phyloP scores from a whole-genome alignment of 2,888 invertebrate genomes.

The Quadroppia sp. region DNA sequence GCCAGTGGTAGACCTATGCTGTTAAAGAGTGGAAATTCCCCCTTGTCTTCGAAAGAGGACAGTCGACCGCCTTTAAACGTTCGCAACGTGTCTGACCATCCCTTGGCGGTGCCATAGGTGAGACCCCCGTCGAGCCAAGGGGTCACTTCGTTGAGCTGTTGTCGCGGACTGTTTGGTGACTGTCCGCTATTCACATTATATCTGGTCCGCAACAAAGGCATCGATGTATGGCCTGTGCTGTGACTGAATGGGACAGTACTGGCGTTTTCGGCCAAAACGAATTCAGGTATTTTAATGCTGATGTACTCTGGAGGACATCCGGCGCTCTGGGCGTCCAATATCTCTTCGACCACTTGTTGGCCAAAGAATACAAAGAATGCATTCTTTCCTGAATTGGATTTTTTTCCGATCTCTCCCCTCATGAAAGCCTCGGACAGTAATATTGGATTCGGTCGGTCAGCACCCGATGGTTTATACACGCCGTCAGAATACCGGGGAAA shows the following conservation, averaged over 20 bases:
- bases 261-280: constrained; percentile 50
- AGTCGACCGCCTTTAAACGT: constrained; percentile 56
- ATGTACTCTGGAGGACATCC: constrained; percentile 62
- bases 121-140: constrained; percentile 62
- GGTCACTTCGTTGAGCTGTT: constrained; percentile 63
- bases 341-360: constrained; percentile 63
- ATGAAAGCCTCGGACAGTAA: constrained; percentile 57
- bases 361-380: constrained; percentile 62
- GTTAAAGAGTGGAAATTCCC: constrained; percentile 59
- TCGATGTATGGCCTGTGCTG: constrained; percentile 51
- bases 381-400: constrained; percentile 58
- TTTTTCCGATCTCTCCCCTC: constrained; percentile 52
- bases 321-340: constrained; percentile 61
- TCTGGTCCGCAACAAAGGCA: constrained; percentile 59
- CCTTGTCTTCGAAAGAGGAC: constrained; percentile 52
- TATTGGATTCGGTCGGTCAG: constrained; percentile 58
- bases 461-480: constrained; percentile 57
- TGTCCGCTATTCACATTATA: constrained; percentile 59
- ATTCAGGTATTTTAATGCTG: constrained; percentile 58
- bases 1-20: constrained; percentile 58
- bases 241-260: constrained; percentile 50
- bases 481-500: constrained; percentile 61
- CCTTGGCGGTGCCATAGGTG: constrained; percentile 61
- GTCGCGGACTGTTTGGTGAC: constrained; percentile 61
- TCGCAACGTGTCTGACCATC: constrained; percentile 60